phyloP scores from a whole-genome alignment of 2,113 vertebrate species.

The Macrotis lagotis region DNA sequence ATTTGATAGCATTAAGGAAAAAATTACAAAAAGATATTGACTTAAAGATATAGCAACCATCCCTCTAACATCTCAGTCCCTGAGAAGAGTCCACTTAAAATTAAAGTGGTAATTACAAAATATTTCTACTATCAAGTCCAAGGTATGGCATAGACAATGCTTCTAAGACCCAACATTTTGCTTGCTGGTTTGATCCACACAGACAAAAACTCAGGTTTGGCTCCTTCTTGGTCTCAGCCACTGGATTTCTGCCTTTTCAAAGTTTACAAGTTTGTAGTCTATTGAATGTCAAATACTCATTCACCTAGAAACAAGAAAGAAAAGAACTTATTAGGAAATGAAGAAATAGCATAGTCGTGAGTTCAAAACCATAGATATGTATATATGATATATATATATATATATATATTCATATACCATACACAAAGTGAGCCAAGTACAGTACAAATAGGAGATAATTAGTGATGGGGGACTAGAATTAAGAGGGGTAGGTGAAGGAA shows the following conservation, averaged over 20 bases:
- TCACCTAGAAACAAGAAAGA: not conserved
- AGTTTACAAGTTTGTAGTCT: not conserved
- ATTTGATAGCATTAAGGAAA: not conserved
- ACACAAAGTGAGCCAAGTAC: not conserved
- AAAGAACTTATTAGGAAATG: not conserved
- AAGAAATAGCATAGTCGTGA: not conserved
- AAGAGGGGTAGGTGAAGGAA: not conserved
- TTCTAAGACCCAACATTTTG: not conserved
- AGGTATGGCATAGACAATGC: not conserved
- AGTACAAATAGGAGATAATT: not conserved
- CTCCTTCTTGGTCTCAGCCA: not conserved
- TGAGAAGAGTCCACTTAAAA: not conserved
- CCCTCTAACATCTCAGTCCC: not conserved
- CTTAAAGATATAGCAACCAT: not conserved
- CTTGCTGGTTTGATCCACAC: not conserved
- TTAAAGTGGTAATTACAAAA: not conserved
- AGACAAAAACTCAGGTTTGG: not conserved
- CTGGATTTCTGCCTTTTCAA: not conserved
- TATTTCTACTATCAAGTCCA: not conserved
- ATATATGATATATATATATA: too few relatives aligned
- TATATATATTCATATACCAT: too few relatives aligned
- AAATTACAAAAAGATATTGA: not conserved
- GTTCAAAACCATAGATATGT: not conserved
- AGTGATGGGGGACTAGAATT: not conserved
- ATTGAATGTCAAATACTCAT: not conserved